Evolutionary conservation across 2,113 vertebrate species (phyloP).

Genomic region (Saccopteryx bilineata): DNA sequence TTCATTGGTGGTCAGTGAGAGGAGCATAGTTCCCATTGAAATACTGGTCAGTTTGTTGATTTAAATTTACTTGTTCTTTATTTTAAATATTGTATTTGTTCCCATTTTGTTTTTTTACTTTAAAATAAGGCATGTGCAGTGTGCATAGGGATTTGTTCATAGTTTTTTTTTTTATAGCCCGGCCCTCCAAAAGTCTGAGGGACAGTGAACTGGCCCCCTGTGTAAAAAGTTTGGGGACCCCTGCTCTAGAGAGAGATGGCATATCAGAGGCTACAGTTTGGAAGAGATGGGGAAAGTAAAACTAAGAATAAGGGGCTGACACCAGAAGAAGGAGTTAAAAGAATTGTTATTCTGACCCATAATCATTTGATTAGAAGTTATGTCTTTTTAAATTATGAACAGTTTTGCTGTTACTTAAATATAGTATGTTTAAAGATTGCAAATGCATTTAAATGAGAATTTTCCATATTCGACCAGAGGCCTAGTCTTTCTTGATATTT

Average conservation of each 20-base stretch:
- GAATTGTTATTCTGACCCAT: constrained; percentile 14
- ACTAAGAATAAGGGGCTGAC: background rate
- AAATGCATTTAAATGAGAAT: constrained; percentile 4
- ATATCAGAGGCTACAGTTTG: background rate
- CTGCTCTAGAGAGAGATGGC: background rate
- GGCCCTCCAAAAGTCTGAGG: too few relatives aligned
- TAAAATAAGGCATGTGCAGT: too few relatives aligned
- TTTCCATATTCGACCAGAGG: constrained; percentile 27
- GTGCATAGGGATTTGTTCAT: too few relatives aligned
- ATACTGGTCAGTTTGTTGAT: too few relatives aligned
- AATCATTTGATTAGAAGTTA: constrained; percentile 9
- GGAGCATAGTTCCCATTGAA: too few relatives aligned
- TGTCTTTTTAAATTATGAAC: constrained; percentile 15
- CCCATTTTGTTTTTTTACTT: too few relatives aligned
- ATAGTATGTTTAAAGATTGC: constrained; percentile 38
- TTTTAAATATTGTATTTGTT: too few relatives aligned
- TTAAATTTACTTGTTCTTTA: too few relatives aligned
- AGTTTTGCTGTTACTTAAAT: constrained; percentile 42
- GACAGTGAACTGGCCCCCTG: too few relatives aligned
- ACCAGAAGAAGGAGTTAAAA: background rate
- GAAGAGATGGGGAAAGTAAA: background rate
- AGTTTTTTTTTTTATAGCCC: too few relatives aligned
- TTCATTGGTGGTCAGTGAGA: too few relatives aligned
- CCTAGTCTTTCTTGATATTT: constrained; percentile 7
- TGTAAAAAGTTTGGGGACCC: too few relatives aligned